Evolutionary conservation across 2,797 vertebrate genomes (phyloP), one percentile per base, ranked within the genome.

Genomic region (Danio albolineatus): DNA sequence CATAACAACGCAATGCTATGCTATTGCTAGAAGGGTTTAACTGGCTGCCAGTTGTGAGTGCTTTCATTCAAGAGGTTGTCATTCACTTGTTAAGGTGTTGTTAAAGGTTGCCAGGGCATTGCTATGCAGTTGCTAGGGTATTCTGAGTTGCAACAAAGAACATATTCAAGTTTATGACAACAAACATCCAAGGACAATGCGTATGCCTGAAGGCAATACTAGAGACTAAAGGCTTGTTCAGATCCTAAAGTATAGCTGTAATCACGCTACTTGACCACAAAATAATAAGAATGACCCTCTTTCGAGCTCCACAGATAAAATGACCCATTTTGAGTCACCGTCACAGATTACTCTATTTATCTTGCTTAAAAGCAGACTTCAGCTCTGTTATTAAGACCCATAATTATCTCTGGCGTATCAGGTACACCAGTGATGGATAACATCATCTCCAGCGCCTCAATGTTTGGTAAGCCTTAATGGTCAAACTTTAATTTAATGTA

Each of bases 301-400:
- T 48, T 13, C 4, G 17, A 17, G 49, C 46, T 60, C 44, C 76
- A 36, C 76, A 69, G 65, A 64, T 73, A 1, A 72, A n/a, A 46
- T n/a, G 21, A 64, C 39, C 64, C 76, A 43, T 73, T 66, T 60
- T 12, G 7, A 53, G 43, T 53, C 78, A n/a, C 1, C 53, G 48
- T 39, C 59, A 43, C 10, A 21, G 46, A 83, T 81, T 39, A 61
- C 71, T 75, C 62, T 1, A 73, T 81, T 73, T 38, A 64, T 76
- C 79, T 81, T 60, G 10, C 72, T 79, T 79, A 73, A 75, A 81
- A 79, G 81, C 77, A 76, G 65, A 83, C 80, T 72, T 62, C 28
- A 76, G 17, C 19, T 64, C 43, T 0, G 5, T 36, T 21, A 78
- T 77, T 53, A 77, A 38, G 6, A 51, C 61, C 43, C 19, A 41